Evolutionary conservation across 2,113 vertebrate species (phyloP), one percentile per base, ranked within the genome.

Genomic region (Amazona vittata): DNA sequence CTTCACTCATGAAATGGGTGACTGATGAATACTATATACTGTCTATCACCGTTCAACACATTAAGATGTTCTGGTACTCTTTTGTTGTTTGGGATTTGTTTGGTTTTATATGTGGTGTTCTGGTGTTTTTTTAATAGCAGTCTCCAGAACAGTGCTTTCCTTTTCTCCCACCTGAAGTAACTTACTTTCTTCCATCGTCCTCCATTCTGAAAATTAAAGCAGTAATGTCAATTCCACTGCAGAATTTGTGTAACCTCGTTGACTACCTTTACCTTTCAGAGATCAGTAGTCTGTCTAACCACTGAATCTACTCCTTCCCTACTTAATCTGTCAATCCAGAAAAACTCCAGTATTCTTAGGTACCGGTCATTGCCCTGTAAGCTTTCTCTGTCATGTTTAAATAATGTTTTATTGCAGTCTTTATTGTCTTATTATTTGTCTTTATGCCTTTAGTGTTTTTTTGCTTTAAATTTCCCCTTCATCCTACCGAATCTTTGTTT

Each of bases 401-500:
- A 84, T 37, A 62, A 37, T 50, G 7, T 60, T 63, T 92, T 84
- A 21, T 78, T 86, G 35, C 15, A 39, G 33, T 84, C n/a, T 10
- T 59, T 59, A 57, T n/a, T 59, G 57, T 35, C 33, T 24, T 35
- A 5, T 59, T 59, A 49, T 70, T 92, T 93, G 57, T 92, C 62
- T 76, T 69, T 46, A 86, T 79, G 60, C 10, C 44, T 89, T 73
- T 57, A 46, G 62, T 63, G 22, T 0, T 22, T 88, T 93, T 79
- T 79, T 59, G 15, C 69, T 87, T 94, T 83, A 82, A 33, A 82
- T 89, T 89, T 96, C 41, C 74, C 75, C 57, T 95, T 95, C 1
- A 3, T 43, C 44, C 52, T 79, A 37, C 65, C 53, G 85, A 83
- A 87, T 94, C 89, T 93, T 79, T 65, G 41, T 78, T 89, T 95